Base-by-base conservation (phyloP, 2,888 invertebrate species). In the Horisme vitalbata region DNA sequence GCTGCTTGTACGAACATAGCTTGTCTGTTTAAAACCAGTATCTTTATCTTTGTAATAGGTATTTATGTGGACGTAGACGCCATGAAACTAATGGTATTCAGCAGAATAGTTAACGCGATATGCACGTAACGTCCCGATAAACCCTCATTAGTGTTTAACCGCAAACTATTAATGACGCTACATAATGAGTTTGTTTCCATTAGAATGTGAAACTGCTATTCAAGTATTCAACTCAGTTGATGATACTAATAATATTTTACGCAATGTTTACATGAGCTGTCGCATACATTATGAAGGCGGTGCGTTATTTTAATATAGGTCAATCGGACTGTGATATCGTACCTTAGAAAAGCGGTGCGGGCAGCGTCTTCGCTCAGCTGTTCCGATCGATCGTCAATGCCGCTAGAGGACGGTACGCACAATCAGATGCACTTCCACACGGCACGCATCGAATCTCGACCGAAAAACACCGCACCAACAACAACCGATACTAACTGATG, bases 401-500 rank as follows among this genome's bases (percentile, higher is more conserved):
- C 35, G 20, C 18, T 36, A 59, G 55, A 54, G 59, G 57, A 57
- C 61, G 32, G 20, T 20, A 14, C 36, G 23, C 60, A 66, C 69
- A 68, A 70, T 63, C 68, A 60, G 68, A 65, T 75, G 71, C 77
- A 78, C 73, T 72, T 65, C 62, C 65, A 64, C 67, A 65, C 70
- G 59, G 58, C 23, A 41, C 27, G 27, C 71, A 69, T 63, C 78
- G 18, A 38, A 81, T 75, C 70, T 62, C 55, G 72, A 78, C 73
- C 68, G 71, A 68, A 75, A 66, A 70, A 72, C 71, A 68, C 67
- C 68, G 69, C 59, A 49, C 57, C 66, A 68, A 71, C 63, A 71
- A 75, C 71, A 75, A 75, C 73, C 66, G 75, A 79, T 78, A 75
- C 74, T 79, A 77, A 71, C 77, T 67, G 66, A 75, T 71, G 68